These are phyloP conservation scores for Dusona sp. DNA, from an alignment of 2,888 invertebrate species.

Conservation along the genomic window DNA sequence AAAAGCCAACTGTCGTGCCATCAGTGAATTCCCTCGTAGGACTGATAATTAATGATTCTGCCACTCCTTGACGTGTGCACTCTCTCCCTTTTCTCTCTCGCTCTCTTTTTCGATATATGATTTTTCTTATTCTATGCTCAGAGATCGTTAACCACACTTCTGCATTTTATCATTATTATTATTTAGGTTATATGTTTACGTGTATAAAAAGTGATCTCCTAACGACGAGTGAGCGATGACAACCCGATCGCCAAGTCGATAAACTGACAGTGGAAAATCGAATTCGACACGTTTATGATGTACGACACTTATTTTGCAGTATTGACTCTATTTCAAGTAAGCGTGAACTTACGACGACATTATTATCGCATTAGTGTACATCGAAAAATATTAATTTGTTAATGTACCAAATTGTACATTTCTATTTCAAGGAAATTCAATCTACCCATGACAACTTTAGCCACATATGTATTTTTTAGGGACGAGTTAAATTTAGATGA, in stretches of 20 bases:
- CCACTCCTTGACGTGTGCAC: constrained; percentile 17
- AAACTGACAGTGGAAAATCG: constrained; percentile 66
- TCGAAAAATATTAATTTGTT: not conserved
- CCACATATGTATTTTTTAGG: not conserved
- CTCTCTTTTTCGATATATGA: constrained; percentile 50
- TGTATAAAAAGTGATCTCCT: not conserved
- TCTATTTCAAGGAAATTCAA: not conserved
- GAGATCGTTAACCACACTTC: constrained; percentile 16
- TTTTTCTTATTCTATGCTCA: not conserved
- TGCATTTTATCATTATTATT: not conserved
- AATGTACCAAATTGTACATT: not conserved
- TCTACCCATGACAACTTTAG: not conserved
- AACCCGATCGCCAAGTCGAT: constrained; percentile 45
- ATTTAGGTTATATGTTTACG: not conserved
- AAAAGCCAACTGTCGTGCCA: constrained; percentile 56
- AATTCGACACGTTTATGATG: constrained; percentile 68
- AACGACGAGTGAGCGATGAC: constrained; percentile 61
- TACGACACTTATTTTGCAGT: constrained; percentile 30
- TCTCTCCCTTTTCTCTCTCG: constrained; percentile 25
- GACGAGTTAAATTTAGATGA: not conserved
- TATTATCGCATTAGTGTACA: not conserved
- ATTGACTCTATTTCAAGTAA: constrained; percentile 12
- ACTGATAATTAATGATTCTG: constrained; percentile 80
- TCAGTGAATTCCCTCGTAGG: constrained; percentile 52
- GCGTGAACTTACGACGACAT: constrained; percentile 44